These are phyloP conservation scores for Cistogaster globosa DNA, from an alignment of 2,888 invertebrate genomes.

Conservation along the genomic window DNA sequence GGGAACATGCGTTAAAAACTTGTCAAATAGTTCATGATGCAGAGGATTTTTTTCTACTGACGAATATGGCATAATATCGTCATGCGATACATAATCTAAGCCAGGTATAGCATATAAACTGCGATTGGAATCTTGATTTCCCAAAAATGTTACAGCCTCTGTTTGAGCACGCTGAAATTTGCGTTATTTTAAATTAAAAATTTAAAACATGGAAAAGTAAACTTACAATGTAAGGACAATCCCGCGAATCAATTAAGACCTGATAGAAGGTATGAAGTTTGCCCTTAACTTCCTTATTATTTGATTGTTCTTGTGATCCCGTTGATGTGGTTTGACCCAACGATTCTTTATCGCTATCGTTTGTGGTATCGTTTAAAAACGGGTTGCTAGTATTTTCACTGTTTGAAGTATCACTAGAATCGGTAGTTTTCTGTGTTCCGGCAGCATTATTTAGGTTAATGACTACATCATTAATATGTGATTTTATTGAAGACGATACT, in stretches of 20 bases:
- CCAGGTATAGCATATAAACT: slow-evolving; percentile 98
- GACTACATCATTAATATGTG: slow-evolving; percentile 53
- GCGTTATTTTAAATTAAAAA: background rate
- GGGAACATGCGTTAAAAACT: slow-evolving; percentile 92
- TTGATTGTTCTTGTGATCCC: slow-evolving; percentile 81
- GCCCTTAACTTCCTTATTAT: slow-evolving; percentile 93
- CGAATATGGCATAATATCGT: slow-evolving; percentile 97
- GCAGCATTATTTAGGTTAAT: slow-evolving; percentile 28
- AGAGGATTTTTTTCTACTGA: slow-evolving; percentile 93
- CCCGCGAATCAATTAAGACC: slow-evolving; percentile 97
- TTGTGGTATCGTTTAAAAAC: slow-evolving; percentile 61
- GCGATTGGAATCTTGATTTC: slow-evolving; percentile 96
- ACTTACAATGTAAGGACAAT: slow-evolving; percentile 93
- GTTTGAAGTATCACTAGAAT: slow-evolving; percentile 28
- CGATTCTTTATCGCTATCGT: slow-evolving; percentile 42
- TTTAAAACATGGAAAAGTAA: background rate
- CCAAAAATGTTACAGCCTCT: slow-evolving; percentile 98
- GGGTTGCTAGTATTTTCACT: slow-evolving; percentile 30
- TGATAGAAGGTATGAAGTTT: slow-evolving; percentile 98
- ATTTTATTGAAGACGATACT: slow-evolving; percentile 35
- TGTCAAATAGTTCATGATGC: slow-evolving; percentile 98
- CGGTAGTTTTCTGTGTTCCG: background rate
- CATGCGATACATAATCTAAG: slow-evolving; percentile 98
- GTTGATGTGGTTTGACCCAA: slow-evolving; percentile 8
- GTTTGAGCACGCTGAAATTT: slow-evolving; percentile 93